Conservation (phyloP, 92 coral and sea anemone genomes). For the Plumapathes pennacea region DNA sequence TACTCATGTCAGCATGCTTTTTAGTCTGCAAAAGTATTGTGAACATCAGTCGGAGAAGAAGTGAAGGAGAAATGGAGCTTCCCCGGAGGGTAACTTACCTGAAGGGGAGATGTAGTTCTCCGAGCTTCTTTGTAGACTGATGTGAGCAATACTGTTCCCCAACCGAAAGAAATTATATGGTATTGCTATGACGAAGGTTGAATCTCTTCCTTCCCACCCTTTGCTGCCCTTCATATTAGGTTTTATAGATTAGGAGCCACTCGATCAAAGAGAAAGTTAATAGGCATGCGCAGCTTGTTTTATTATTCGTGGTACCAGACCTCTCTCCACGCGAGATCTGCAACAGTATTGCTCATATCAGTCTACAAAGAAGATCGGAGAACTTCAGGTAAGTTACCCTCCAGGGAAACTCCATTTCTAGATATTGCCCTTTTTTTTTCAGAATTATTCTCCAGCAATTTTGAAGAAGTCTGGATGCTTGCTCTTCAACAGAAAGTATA, state of each 20-base stretch:
- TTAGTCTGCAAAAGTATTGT: constrained; percentile 4
- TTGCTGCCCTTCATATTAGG: no score
- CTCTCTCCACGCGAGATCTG: constrained; percentile 15
- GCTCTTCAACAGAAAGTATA: no score
- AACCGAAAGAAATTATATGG: no score
- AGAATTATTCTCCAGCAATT: no score
- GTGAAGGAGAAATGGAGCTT: constrained; percentile 21
- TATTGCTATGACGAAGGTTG: no score
- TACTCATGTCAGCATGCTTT: constrained; percentile 3
- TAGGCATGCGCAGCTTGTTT: constrained; percentile 2
- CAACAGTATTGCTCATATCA: constrained; percentile 55
- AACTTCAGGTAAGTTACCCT: constrained; percentile 59
- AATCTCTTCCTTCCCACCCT: neutral
- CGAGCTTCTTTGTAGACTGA: constrained; percentile 53
- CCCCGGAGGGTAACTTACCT: constrained; percentile 59
- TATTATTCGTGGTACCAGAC: constrained; percentile 27
- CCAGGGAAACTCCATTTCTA: constrained; percentile 41
- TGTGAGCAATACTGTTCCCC: constrained; percentile 49
- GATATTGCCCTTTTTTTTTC: no score
- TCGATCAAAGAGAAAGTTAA: constrained; percentile 7
- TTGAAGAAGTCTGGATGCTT: no score
- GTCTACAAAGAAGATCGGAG: constrained; percentile 46
- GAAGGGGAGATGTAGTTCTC: constrained; percentile 56
- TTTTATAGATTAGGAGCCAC: no score
- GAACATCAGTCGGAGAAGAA: constrained; percentile 1